Evolutionary conservation across 2,888 invertebrate species (phyloP), one percentile per base, ranked within the genome.

Genomic region (Trichogramma evanescens): DNA sequence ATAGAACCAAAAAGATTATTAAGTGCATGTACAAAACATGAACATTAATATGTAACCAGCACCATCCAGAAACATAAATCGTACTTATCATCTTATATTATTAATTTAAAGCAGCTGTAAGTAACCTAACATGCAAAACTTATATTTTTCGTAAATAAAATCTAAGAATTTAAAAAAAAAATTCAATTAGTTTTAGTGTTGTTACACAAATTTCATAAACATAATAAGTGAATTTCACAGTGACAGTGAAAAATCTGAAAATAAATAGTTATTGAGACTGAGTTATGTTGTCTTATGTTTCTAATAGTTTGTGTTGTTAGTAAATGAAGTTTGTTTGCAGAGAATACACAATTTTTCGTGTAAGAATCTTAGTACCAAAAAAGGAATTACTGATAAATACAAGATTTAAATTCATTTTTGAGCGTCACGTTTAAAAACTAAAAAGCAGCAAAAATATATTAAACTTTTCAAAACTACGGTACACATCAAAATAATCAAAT

Each of bases 1-100:
- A 59, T 57, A 63, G 61, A 61, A 61, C 52, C 49, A 61, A 60
- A 26, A 55, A 58, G 51, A 56, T 61, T 59, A 59, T 56, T 59
- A 43, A 61, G 61, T 63, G 63, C 59, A 61, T 54, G 26, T 54
- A 53, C 43, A 48, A n/a, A 59, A 54, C 48, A 54, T 50, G 42
- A 56, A 26, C 4, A 40, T 9, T 38, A 56, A 66, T 64, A 69
- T 68, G 68, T 69, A 71, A 70, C 75, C 74, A 71, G 70, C 74
- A 74, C 73, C 72, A 70, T 71, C 68, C 68, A 73, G 54, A 71
- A 68, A 66, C 54, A 50, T 53, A 59, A 61, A 63, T 26, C 7
- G 54, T 38, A 59, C 57, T 48, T 43, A 52, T 40, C 54, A 59
- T 56, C 43, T 50, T 64, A 66, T 60, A 65, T 66, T 51, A 63